Conservation (phyloP, 2,888 invertebrate species). For the Gryllus longicercus region DNA sequence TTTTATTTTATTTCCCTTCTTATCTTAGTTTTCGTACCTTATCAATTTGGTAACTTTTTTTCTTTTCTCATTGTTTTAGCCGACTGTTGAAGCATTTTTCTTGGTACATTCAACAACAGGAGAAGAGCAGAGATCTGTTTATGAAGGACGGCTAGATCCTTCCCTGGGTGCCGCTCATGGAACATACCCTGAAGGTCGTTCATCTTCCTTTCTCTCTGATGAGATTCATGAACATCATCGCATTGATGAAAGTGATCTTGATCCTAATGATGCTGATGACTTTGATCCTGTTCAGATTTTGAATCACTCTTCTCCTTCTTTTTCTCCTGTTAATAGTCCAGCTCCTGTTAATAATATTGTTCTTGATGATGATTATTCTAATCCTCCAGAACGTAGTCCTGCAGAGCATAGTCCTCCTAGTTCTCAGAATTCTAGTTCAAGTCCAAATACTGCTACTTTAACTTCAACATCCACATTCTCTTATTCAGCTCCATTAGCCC, state of each 20-base stretch:
- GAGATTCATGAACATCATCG: not conserved
- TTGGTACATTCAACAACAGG: conserved; percentile 71
- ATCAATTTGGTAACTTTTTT: no score
- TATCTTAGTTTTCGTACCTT: no score
- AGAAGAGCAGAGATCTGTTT: conserved; percentile 28
- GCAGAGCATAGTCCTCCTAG: conserved; percentile 23
- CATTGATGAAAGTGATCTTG: not conserved
- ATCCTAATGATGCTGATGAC: not conserved
- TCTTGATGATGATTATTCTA: not conserved
- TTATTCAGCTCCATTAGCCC: not conserved
- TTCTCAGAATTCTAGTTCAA: not conserved
- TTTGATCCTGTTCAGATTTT: not conserved
- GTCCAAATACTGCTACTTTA: not conserved
- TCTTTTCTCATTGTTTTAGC: conserved; percentile 47
- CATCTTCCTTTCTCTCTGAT: not conserved
- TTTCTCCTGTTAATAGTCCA: not conserved
- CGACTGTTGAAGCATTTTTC: conserved; percentile 88
- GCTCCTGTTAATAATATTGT: not conserved
- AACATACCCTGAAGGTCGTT: not conserved
- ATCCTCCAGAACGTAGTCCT: not conserved
- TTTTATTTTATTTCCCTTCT: no score
- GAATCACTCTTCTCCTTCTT: not conserved
- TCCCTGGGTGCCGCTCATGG: not conserved
- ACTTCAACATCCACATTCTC: not conserved
- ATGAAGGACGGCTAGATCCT: not conserved